Percentiles rank a stretch among this genome's conserved stretches.
Evolutionary conservation across 2,888 invertebrate species (phyloP).

Genomic region (Eucera pruinosa): DNA sequence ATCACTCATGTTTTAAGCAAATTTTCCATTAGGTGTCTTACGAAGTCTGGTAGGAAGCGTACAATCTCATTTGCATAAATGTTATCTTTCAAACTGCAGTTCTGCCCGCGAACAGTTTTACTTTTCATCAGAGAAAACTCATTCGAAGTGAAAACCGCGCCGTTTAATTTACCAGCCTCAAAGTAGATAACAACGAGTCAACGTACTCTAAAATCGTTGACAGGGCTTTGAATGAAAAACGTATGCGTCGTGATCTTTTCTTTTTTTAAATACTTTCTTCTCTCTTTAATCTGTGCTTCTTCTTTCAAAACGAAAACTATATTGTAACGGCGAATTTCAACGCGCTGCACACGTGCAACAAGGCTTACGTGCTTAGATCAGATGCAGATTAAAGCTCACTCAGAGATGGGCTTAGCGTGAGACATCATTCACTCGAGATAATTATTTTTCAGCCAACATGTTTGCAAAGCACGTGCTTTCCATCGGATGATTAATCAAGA

Average conservation of each 20-base stretch:
- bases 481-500: conserved; percentile 49
- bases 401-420: conserved; percentile 61
- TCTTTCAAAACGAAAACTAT: background rate
- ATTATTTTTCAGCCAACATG: conserved; percentile 60
- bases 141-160: background rate
- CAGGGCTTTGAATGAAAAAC: background rate
- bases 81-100: conserved; percentile 29
- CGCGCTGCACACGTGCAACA: conserved; percentile 40
- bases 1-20: conserved; percentile 22
- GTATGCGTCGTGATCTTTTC: background rate
- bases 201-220: background rate
- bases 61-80: conserved; percentile 36
- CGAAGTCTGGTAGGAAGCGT: conserved; percentile 2
- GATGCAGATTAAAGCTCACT: conserved; percentile 45
- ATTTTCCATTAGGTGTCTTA: conserved; percentile 3
- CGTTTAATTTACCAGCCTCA: conserved; percentile 14
- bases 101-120: background rate
- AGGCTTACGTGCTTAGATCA: conserved; percentile 58
- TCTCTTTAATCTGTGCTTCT: no score
- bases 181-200: conserved; percentile 23
- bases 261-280: background rate
- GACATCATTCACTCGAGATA: conserved; percentile 60
- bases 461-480: conserved; percentile 42
- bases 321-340: background rate
- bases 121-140: conserved; percentile 5